phyloP scores from a whole-genome alignment of 2,888 invertebrate species.

The Dolichopus griseipennis region DNA sequence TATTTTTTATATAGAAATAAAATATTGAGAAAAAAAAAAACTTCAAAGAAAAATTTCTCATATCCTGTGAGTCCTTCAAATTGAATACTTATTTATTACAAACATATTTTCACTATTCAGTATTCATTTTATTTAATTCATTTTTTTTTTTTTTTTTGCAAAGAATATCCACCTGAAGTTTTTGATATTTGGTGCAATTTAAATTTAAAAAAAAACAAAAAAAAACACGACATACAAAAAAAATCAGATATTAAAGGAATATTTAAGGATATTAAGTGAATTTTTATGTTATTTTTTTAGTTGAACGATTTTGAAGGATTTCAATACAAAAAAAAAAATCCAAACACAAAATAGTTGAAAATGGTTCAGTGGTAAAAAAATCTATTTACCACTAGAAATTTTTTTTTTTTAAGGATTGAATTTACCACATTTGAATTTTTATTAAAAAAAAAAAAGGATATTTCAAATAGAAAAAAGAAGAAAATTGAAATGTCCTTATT shows the following conservation, averaged over 20 bases:
- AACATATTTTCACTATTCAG: no score
- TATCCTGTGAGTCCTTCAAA: no score
- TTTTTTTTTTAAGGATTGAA: no score
- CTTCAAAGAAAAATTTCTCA: no score
- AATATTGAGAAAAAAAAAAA: no score
- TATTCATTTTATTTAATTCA: background rate
- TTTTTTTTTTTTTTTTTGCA: background rate
- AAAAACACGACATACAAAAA: background rate
- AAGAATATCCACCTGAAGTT: background rate
- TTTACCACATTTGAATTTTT: no score
- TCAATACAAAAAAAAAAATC: background rate
- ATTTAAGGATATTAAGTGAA: constrained; percentile 2
- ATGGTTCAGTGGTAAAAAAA: background rate
- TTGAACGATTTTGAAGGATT: background rate
- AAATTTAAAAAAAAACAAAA: background rate
- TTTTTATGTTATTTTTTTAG: constrained; percentile 3
- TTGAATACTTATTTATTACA: no score
- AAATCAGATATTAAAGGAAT: background rate
- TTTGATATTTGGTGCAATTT: background rate
- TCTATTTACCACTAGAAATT: background rate
- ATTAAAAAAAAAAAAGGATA: no score
- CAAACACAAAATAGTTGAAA: background rate
- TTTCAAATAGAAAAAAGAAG: no score
- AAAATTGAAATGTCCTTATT: no score
- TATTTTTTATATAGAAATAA: no score